These are phyloP conservation scores for Microplitis deprimator DNA, from an alignment of 2,888 invertebrate species.

Conservation along the genomic window DNA sequence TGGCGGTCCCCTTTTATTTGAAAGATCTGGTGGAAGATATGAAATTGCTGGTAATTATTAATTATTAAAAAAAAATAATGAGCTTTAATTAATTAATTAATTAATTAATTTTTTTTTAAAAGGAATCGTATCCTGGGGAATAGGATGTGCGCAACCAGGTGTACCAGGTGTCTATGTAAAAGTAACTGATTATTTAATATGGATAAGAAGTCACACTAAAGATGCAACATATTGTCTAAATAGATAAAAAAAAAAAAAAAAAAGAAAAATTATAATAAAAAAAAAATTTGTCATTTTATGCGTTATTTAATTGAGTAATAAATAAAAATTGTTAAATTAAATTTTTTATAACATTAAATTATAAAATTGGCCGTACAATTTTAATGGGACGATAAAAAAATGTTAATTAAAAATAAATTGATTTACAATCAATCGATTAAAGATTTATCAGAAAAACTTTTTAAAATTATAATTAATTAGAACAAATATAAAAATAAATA, in stretches of 20 bases:
- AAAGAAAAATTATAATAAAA: background rate
- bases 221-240: conserved; percentile 62
- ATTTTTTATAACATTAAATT: conserved; percentile 10
- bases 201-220: conserved; percentile 63
- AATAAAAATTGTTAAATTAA: background rate
- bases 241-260: conserved; percentile 35
- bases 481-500: background rate
- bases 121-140: conserved; percentile 80
- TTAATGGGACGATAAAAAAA: conserved; percentile 7
- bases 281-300: background rate
- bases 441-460: no score
- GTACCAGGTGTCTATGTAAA: conserved; percentile 72
- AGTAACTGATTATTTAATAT: conserved; percentile 59
- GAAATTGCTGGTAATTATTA: conserved; percentile 75
- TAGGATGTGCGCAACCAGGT: conserved; percentile 76
- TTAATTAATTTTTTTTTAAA: conserved; percentile 34
- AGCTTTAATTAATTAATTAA: background rate
- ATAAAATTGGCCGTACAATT: background rate
- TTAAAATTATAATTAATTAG: background rate
- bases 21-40: conserved; percentile 74
- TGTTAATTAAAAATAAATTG: background rate
- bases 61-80: conserved; percentile 33
- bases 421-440: background rate
- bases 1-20: conserved; percentile 76
- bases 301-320: background rate